Evolutionary conservation across 1,140 invertebrate species (phyloP).

Genomic region (Vanessa atalanta): DNA sequence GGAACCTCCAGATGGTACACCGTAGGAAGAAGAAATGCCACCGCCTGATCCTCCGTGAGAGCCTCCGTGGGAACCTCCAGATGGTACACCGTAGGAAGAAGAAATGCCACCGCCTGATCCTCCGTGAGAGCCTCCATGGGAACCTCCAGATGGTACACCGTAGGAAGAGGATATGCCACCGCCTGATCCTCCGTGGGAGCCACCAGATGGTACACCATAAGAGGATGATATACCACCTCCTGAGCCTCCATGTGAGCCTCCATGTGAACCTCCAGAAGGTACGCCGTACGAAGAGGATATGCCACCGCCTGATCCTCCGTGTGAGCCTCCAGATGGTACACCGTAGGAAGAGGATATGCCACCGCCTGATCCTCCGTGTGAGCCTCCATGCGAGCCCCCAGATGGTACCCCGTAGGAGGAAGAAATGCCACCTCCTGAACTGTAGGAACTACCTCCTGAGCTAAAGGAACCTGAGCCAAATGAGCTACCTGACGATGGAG

Average conservation of each 20-base stretch:
- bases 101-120: slow-evolving; percentile 51
- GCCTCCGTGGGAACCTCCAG: slow-evolving; percentile 40
- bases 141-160: slow-evolving; percentile 14
- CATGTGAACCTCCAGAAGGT: slow-evolving; percentile 38
- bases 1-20: slow-evolving; percentile 63
- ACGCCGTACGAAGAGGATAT: slow-evolving; percentile 56
- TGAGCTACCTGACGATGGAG: slow-evolving; percentile 45
- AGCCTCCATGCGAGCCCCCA: slow-evolving; percentile 34
- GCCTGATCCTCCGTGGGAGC: slow-evolving; percentile 6
- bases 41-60: slow-evolving; percentile 47
- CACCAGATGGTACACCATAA: slow-evolving; percentile 35
- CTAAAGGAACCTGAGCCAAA: slow-evolving; percentile 47
- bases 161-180: slow-evolving; percentile 26
- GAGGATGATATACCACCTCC: slow-evolving; percentile 26
- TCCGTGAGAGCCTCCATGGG: slow-evolving; percentile 1
- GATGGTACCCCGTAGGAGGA: slow-evolving; percentile 27
- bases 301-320: slow-evolving; percentile 52
- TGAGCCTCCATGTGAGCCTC: slow-evolving; percentile 3
- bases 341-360: slow-evolving; percentile 53
- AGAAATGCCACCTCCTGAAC: slow-evolving; percentile 23
- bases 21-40: slow-evolving; percentile 61
- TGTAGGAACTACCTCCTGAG: slow-evolving; percentile 28
- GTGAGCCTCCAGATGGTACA: slow-evolving; percentile 55
- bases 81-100: slow-evolving; percentile 55
- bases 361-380: slow-evolving; percentile 37